Evolutionary conservation across 2,797 vertebrate species (phyloP).

Genomic region (Synanceia verrucosa): DNA sequence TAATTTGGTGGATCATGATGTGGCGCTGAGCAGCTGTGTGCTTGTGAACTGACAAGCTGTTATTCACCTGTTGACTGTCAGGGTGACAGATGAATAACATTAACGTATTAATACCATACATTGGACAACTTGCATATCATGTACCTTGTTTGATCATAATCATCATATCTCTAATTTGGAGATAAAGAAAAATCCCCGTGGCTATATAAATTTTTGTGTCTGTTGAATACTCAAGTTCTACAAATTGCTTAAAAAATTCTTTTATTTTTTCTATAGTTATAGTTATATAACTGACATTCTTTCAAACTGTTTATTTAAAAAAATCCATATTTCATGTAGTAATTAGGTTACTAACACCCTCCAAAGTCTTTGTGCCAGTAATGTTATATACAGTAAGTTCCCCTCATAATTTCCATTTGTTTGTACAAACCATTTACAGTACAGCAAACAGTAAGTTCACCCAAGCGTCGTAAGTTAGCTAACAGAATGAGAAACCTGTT

Average conservation of each 20-base stretch:
- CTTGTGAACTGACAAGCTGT: neutral
- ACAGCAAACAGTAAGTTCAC: constrained; percentile 13
- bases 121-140: neutral
- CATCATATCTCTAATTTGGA: neutral
- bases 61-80: neutral
- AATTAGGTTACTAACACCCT: neutral
- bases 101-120: neutral
- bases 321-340: neutral
- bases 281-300: neutral
- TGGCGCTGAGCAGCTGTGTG: neutral
- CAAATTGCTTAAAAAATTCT: neutral
- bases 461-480: neutral
- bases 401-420: neutral
- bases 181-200: neutral
- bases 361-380: neutral
- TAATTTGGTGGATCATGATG: neutral
- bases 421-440: constrained; percentile 16
- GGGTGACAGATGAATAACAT: too few species aligned
- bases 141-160: neutral
- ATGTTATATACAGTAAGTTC: neutral
- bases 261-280: neutral
- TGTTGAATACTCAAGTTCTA: neutral
- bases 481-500: constrained; percentile 1
- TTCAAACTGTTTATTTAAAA: neutral
- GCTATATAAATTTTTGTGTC: too few species aligned